phyloP scores from a whole-genome alignment of 2,113 vertebrate species.

The Mormyrus iriodes region DNA sequence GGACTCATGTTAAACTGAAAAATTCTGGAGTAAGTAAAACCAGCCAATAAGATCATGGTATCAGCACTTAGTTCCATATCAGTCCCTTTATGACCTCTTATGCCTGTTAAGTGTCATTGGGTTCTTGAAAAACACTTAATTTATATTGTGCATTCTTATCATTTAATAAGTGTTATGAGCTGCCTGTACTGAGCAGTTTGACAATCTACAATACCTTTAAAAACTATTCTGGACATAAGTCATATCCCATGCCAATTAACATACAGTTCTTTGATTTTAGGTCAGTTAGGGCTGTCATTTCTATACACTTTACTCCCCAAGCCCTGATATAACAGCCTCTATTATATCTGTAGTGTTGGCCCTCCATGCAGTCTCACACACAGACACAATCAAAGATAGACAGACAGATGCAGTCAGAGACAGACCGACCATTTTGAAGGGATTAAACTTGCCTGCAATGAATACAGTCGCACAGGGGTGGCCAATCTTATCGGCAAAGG shows the following conservation, averaged over 20 bases:
- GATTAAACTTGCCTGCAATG: constrained; percentile 43
- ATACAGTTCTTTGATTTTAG: not conserved
- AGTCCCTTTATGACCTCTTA: not conserved
- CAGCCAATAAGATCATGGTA: not conserved
- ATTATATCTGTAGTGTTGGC: not conserved
- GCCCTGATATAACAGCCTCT: not conserved
- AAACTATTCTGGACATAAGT: not conserved
- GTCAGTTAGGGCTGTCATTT: not conserved
- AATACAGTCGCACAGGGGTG: too few relatives aligned
- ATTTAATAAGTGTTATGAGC: not conserved
- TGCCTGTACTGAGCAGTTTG: not conserved
- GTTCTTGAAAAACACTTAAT: not conserved
- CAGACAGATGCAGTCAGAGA: too few relatives aligned
- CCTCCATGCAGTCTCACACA: not conserved
- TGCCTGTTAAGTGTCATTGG: not conserved
- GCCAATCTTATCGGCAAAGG: too few relatives aligned
- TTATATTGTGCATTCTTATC: too few relatives aligned
- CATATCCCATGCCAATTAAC: not conserved
- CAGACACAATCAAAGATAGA: not conserved
- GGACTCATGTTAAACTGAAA: not conserved
- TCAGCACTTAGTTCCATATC: not conserved
- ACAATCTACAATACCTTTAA: not conserved
- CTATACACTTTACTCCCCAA: not conserved
- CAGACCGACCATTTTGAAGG: constrained; percentile 23
- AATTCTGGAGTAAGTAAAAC: not conserved